Percentiles rank a stretch among this genome's conserved stretches.
Evolutionary conservation across 2,797 vertebrate species (phyloP).

Genomic region (Cynodonichthys magdalenae): DNA sequence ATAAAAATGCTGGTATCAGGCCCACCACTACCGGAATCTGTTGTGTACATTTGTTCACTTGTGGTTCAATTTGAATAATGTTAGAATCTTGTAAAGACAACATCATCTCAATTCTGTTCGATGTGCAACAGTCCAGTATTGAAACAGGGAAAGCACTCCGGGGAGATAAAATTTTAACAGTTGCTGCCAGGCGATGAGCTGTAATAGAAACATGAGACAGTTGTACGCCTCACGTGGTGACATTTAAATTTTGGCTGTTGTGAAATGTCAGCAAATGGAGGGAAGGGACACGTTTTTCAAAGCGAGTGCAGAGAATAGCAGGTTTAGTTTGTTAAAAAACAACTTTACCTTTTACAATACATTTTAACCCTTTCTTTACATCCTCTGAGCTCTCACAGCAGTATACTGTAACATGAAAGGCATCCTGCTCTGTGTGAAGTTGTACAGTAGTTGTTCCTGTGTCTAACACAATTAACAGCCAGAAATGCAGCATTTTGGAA

Average conservation of each 20-base stretch:
- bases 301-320: constrained; percentile 14
- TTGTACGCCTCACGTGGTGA: constrained; percentile 37
- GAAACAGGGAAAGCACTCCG: not conserved
- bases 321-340: constrained; percentile 37
- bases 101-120: no score
- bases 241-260: constrained; percentile 61
- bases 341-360: constrained; percentile 38
- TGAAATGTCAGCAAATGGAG: constrained; percentile 63
- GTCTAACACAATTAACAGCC: constrained; percentile 27
- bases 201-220: constrained; percentile 34
- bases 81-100: no score
- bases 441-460: constrained; percentile 14
- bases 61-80: no score
- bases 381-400: not conserved
- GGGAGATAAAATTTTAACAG: constrained; percentile 7
- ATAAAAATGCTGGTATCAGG: no score
- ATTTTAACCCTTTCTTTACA: constrained; percentile 26
- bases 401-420: constrained; percentile 18
- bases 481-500: constrained; percentile 28
- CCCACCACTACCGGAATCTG: no score
- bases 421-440: constrained; percentile 9
- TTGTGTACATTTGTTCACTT: no score
- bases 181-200: constrained; percentile 10
- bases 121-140: no score
- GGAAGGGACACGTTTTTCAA: constrained; percentile 26